phyloP scores from a whole-genome alignment of 2,113 vertebrate species.

The Apaloderma vittatum region DNA sequence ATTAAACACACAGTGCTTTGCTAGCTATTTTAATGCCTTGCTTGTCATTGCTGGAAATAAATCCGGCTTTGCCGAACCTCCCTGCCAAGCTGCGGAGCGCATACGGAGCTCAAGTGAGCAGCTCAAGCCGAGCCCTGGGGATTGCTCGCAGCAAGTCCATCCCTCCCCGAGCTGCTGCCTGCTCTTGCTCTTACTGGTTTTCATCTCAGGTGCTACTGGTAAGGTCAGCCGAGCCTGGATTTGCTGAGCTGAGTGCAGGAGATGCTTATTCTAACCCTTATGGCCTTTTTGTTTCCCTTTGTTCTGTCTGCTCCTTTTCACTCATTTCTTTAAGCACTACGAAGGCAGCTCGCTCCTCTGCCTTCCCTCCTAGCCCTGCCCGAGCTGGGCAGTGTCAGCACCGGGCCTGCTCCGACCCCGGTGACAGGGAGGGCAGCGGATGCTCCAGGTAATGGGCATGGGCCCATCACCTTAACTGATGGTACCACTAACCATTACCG shows the following conservation, averaged over 20 bases:
- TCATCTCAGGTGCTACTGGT: neutral
- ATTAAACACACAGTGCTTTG: neutral
- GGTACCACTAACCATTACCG: rapidly evolving
- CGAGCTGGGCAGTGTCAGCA: rapidly evolving
- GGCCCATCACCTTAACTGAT: rapidly evolving
- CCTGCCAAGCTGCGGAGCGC: neutral
- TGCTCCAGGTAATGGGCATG: rapidly evolving
- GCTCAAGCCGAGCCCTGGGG: neutral
- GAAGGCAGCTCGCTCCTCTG: neutral
- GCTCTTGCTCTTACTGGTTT: neutral
- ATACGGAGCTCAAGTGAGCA: rapidly evolving
- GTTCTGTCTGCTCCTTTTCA: neutral
- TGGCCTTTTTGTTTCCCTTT: neutral
- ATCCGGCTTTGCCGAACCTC: neutral
- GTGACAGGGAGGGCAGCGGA: rapidly evolving
- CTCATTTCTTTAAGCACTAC: neutral
- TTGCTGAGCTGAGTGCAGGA: neutral
- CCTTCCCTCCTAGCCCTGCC: neutral
- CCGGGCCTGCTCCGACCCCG: neutral
- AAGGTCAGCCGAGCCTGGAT: neutral
- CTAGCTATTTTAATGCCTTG: neutral
- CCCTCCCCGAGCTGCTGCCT: neutral
- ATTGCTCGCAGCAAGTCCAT: neutral
- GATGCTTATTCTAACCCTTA: neutral
- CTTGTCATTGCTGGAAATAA: conserved; percentile 10